Conservation (phyloP, 2,888 invertebrate genomes). For the Epsilonema sp. region DNA sequence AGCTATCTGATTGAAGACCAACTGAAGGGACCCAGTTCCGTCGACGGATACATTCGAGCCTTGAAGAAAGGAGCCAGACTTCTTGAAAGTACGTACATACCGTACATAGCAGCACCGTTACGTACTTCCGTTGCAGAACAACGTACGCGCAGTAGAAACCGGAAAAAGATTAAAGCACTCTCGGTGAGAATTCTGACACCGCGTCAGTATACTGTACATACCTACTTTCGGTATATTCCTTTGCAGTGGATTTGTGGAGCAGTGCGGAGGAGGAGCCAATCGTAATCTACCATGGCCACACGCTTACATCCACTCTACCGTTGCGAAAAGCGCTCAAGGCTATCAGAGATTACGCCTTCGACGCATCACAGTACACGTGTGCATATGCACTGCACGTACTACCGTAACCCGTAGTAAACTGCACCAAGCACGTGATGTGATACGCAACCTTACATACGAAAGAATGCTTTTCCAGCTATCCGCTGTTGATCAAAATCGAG, state of each 20-base stretch:
- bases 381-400: neutral
- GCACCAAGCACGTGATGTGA: neutral
- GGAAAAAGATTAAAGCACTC: too few species aligned
- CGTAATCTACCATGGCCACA: slow-evolving; percentile 39
- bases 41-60: slow-evolving; percentile 38
- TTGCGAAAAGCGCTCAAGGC: slow-evolving; percentile 32
- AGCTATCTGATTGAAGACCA: slow-evolving; percentile 40
- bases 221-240: too few species aligned
- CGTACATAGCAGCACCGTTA: too few species aligned
- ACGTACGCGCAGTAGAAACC: too few species aligned
- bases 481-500: slow-evolving; percentile 36
- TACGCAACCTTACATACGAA: neutral
- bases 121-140: too few species aligned
- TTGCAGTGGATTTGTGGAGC: slow-evolving; percentile 40
- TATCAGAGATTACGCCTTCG: slow-evolving; percentile 37
- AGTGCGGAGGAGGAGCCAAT: slow-evolving; percentile 35
- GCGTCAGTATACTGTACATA: too few species aligned
- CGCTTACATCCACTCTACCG: slow-evolving; percentile 36
- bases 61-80: slow-evolving; percentile 38
- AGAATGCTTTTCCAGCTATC: too few species aligned
- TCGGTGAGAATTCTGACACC: too few species aligned
- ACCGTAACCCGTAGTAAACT: too few species aligned
- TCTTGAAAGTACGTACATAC: slow-evolving; percentile 36
- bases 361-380: slow-evolving; percentile 20
- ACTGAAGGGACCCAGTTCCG: slow-evolving; percentile 37